Evolutionary conservation across 1,140 invertebrate genomes (phyloP), one percentile per base, ranked within the genome.

Genomic region (Cotesia typhae): DNA sequence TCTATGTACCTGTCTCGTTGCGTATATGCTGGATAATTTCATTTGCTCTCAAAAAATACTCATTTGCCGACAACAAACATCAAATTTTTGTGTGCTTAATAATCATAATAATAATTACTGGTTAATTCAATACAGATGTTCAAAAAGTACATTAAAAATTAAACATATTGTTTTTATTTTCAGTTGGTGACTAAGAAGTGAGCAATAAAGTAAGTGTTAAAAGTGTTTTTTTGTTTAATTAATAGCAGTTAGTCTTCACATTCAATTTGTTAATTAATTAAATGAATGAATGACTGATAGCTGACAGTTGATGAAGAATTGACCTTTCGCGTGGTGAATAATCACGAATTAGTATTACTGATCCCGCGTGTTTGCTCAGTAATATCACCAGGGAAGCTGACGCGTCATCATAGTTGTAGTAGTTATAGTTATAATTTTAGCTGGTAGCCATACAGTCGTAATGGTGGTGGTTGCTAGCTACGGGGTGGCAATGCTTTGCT

Each of bases 401-500:
- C 66, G 38, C 55, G 12, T 65, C 52, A 35, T 14, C 37, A 47
- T 64, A 57, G 57, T 57, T 28, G 14, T 59, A 47, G 7, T 36
- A 20, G n/a, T 67, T 20, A 63, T 61, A 53, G 71, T 60, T 52
- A 9, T 55, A 41, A 10, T 36, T 14, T 28, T 20, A 67, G 70
- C 35, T 20, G 5, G 17, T 35, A 36, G 52, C 60, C 55, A 4
- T 12, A 47, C 10, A 47, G 41, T 47, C 41, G 10, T 55, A 20
- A 37, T 38, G 69, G 63, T 12, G 47, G 69, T 38, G 72, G 69
- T 52, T 61, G 67, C 67, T 47, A 47, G 41, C 10, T 6, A 47
- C 1, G 6, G 41, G 41, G 47, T 57, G 57, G 71, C 74, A 79
- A 78, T 77, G 71, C 67, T 73, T 75, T 52, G 55, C 69, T 74